phyloP scores from a whole-genome alignment of 2,797 vertebrate species.

The Poeciliopsis paucimaculata region DNA sequence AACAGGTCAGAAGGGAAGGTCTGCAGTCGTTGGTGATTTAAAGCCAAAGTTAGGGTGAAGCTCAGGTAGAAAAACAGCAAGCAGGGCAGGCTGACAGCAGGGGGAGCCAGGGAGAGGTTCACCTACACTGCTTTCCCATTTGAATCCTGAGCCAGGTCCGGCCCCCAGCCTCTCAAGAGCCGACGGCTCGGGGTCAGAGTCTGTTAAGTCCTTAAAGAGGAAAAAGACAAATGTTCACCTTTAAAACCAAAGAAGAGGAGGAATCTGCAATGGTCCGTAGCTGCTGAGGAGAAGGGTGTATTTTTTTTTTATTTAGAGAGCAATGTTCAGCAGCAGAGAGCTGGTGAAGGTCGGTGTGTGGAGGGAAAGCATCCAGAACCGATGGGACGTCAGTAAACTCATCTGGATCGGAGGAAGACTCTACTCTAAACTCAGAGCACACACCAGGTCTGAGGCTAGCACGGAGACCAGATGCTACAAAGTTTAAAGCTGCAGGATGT shows the following conservation, averaged over 20 bases:
- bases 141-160: conserved; percentile 92
- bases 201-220: conserved; percentile 90
- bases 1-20: conserved; percentile 64
- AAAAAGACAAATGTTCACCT: conserved; percentile 76
- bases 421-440: background rate
- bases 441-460: background rate
- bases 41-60: conserved; percentile 61
- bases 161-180: conserved; percentile 92
- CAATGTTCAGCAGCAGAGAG: background rate
- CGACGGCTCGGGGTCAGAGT: conserved; percentile 96
- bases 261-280: conserved; percentile 18
- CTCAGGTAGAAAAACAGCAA: conserved; percentile 66
- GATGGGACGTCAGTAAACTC: background rate
- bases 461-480: background rate
- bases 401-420: background rate
- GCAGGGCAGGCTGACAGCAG: conserved; percentile 60
- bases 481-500: background rate
- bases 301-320: background rate
- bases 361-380: background rate
- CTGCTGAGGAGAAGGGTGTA: background rate
- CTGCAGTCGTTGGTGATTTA: conserved; percentile 52
- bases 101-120: conserved; percentile 48
- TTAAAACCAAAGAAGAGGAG: conserved; percentile 43
- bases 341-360: background rate
- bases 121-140: conserved; percentile 93